Percentiles rank a stretch among this genome's conserved stretches.
Conservation (phyloP, 2,797 vertebrate genomes). For the Hipposideros larvatus region DNA sequence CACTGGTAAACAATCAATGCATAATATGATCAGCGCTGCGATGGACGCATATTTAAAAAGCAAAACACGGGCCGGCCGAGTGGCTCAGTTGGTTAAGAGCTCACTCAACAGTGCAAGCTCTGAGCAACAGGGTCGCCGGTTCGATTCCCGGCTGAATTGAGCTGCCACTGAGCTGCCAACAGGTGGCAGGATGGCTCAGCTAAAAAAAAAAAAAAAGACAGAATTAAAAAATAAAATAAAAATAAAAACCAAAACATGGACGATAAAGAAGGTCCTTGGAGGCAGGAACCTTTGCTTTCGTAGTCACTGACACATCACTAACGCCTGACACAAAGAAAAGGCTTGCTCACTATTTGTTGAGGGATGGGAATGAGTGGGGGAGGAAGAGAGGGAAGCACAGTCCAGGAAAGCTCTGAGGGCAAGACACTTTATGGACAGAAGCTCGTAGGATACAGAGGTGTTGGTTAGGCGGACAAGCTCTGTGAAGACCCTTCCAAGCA, state of each 20-base stretch:
- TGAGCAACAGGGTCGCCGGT: no score
- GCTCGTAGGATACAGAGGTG: not conserved
- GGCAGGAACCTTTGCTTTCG: not conserved
- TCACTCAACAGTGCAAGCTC: no score
- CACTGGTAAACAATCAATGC: not conserved
- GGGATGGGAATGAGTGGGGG: not conserved
- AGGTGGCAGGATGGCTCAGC: no score
- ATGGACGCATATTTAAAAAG: not conserved
- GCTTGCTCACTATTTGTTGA: not conserved
- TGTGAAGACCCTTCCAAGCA: not conserved
- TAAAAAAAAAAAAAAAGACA: no score
- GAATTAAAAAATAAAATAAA: no score
- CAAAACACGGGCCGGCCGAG: not conserved
- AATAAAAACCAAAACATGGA: not conserved
- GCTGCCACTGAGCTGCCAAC: no score
- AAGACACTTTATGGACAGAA: rapidly evolving
- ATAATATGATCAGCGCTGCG: not conserved
- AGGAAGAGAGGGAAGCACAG: not conserved
- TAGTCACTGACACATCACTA: rapidly evolving
- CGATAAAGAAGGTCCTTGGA: not conserved
- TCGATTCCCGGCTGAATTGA: no score
- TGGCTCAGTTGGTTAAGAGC: no score
- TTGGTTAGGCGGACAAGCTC: not conserved
- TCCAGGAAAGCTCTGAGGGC: not conserved
- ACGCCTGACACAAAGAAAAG: not conserved